A percentile compares a stretch with the other conserved stretches of the same genome.
Evolutionary conservation across 1,140 invertebrate species (phyloP).

Genomic region (Ridgeia piscesae): DNA sequence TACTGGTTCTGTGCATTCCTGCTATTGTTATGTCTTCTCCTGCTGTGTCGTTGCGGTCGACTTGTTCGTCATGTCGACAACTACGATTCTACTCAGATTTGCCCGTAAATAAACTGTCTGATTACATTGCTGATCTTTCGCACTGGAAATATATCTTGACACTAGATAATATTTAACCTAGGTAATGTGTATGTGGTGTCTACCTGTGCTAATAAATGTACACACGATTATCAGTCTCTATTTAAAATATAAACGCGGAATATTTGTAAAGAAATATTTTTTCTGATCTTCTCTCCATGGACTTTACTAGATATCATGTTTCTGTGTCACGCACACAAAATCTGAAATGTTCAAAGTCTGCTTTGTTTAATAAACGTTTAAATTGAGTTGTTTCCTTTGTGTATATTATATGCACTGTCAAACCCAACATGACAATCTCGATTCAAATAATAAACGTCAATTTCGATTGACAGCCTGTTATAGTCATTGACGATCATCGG

Average conservation of each 20-base stretch:
- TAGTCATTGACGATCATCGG: too few species aligned
- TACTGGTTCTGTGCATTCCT: background rate
- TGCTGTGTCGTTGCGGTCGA: background rate
- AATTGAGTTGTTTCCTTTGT: background rate
- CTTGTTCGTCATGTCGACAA: background rate
- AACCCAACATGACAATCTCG: background rate
- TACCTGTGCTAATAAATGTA: background rate
- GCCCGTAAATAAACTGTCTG: background rate
- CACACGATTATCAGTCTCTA: background rate
- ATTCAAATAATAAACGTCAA: background rate
- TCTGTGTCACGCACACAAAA: background rate
- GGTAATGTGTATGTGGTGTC: background rate
- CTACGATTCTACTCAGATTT: background rate
- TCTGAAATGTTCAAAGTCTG: background rate
- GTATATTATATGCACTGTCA: background rate
- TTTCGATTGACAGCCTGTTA: too few species aligned
- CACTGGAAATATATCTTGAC: background rate
- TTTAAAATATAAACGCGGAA: background rate
- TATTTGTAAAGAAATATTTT: background rate
- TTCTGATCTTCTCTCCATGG: background rate
- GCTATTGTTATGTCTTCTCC: background rate
- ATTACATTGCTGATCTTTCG: background rate
- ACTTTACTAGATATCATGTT: background rate
- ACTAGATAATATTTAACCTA: background rate
- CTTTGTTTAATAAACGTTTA: background rate